Evolutionary conservation across 2,888 invertebrate genomes (phyloP), one percentile per base, ranked within the genome.

Genomic region (Drosophila basisetae): DNA sequence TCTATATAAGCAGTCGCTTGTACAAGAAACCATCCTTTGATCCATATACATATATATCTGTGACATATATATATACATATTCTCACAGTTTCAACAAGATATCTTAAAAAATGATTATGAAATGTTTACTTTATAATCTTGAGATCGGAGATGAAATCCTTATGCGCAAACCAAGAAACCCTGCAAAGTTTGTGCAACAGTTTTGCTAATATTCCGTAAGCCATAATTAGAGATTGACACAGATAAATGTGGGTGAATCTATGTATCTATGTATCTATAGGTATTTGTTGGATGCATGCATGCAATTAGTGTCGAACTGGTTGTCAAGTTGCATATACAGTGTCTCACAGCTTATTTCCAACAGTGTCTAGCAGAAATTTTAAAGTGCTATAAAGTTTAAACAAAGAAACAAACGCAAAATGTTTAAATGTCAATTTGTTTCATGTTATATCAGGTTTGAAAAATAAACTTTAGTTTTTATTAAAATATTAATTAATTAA

Each of bases 251-350:
- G 4, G 11, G 5, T 33, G 5, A 39, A 31, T 25, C 22, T n/a
- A 31, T 7, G 25, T 55, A 55, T 43, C 33, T n/a, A 5, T 33
- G 7, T 49, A 28, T 25, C 22, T 16, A 41, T 9, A 41, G 31
- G 33, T 55, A 18, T 16, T 22, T 33, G 22, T 52, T n/a, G 43
- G 18, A 43, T 50, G 50, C 18, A 39, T 35, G 13, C 41, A 30
- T 37, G 18, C 37, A 35, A 86, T 83, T 84, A 83, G 72, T 59
- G 60, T 71, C 70, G 70, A 16, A 84, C 72, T 68, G 84, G 56
- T 65, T 74, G 47, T 84, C 70, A 59, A 73, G 49, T 61, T 55
- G 65, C 54, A 53, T 37, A 3, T 18, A 7, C 22, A 22, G 22
- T 22, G 22, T 22, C 22, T 22, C 22, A 22, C 22, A 22, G 22